phyloP scores from a whole-genome alignment of 37 sponge, comb jelly and placozoan species.

The Eunapius fragilis region DNA sequence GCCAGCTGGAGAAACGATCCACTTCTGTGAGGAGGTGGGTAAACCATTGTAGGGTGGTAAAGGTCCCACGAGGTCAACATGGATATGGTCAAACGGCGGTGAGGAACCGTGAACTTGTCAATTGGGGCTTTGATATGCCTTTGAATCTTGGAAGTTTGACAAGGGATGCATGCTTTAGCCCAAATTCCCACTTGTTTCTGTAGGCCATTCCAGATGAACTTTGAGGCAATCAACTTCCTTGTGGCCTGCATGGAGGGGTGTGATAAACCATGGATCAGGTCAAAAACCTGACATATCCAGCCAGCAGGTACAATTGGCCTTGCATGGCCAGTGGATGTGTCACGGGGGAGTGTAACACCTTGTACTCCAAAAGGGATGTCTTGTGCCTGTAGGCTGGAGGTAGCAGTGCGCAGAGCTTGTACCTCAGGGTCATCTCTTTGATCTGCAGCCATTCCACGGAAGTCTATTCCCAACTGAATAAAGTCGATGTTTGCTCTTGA shows the following conservation, averaged over 20 bases:
- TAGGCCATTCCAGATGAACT: conserved; percentile 28
- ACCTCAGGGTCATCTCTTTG: conserved; percentile 14
- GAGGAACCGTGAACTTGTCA: not conserved
- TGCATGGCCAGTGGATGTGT: conserved; percentile 27
- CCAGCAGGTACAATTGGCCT: conserved; percentile 29
- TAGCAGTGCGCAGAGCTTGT: conserved; percentile 9
- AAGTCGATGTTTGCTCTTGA: conserved; percentile 7
- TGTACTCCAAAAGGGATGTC: conserved; percentile 17
- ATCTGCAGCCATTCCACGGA: conserved; percentile 20
- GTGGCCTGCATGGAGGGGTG: conserved; percentile 29
- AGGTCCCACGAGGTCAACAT: conserved; percentile 35
- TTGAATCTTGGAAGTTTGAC: conserved; percentile 27
- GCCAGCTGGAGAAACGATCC: conserved; percentile 32
- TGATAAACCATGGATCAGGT: conserved; percentile 20
- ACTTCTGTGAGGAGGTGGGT: conserved; percentile 28
- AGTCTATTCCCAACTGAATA: conserved; percentile 32
- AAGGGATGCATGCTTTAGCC: conserved; percentile 34
- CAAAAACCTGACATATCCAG: conserved; percentile 21
- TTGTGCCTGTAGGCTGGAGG: not conserved
- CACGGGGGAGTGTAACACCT: conserved; percentile 11
- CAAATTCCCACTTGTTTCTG: conserved; percentile 27
- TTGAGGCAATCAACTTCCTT: conserved; percentile 8
- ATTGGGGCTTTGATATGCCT: conserved; percentile 10
- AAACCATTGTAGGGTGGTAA: conserved; percentile 32
- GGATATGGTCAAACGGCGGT: conserved; percentile 18